Evolutionary conservation across 2,888 invertebrate species (phyloP).

Genomic region (Pterostichus niger): DNA sequence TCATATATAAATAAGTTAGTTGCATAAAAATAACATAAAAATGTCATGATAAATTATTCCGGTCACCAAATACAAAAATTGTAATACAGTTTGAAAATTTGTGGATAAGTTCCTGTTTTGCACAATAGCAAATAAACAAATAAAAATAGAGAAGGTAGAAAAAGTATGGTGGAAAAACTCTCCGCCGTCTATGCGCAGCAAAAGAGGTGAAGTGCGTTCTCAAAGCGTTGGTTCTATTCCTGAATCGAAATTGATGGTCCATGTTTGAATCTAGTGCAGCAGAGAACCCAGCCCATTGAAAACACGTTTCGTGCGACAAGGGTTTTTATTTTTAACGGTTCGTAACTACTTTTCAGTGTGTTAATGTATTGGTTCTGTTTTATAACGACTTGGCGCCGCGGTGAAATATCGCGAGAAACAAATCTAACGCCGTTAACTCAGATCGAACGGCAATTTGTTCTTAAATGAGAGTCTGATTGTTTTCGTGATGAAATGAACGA

Average conservation of each 20-base stretch:
- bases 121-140: not conserved
- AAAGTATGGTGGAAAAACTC: not conserved
- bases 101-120: no score
- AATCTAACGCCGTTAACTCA: constrained; percentile 4
- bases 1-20: no score
- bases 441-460: constrained; percentile 41
- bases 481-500: not conserved
- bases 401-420: constrained; percentile 38
- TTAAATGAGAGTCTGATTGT: constrained; percentile 2
- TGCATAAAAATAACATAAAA: no score
- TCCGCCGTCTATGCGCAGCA: not conserved
- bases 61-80: no score
- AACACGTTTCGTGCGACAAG: not conserved
- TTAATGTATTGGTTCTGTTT: constrained; percentile 43
- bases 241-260: constrained; percentile 19
- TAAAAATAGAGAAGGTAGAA: not conserved
- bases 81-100: no score
- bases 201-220: constrained; percentile 24
- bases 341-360: constrained; percentile 22
- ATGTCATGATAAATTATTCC: no score
- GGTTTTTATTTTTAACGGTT: constrained; percentile 43
- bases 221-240: constrained; percentile 24
- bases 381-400: constrained; percentile 18
- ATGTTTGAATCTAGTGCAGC: not conserved
- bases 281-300: not conserved